These are phyloP conservation scores for Drosophila antonietae DNA, from an alignment of 2,888 invertebrate species.

Conservation along the genomic window DNA sequence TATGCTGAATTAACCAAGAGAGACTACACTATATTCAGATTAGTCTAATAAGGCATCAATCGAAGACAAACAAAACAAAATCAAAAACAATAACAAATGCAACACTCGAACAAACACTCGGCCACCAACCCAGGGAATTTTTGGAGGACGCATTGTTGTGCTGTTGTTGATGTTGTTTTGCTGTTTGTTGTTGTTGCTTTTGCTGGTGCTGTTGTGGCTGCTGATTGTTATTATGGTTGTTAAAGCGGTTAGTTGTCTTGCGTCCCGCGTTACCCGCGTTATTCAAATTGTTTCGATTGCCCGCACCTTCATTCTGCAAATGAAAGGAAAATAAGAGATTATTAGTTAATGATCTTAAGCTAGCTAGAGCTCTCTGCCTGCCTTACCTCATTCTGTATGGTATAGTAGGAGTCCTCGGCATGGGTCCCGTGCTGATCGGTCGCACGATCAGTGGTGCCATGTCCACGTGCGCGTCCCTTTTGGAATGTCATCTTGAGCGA, in stretches of 20 bases:
- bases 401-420: slow-evolving; percentile 87
- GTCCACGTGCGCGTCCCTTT: slow-evolving; percentile 88
- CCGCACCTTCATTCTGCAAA: slow-evolving; percentile 86
- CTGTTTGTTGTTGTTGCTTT: slow-evolving; percentile 28
- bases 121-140: slow-evolving; percentile 84
- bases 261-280: slow-evolving; percentile 85
- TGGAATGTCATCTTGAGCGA: slow-evolving; percentile 92
- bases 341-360: neutral
- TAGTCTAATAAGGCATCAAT: neutral
- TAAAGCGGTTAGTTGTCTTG: slow-evolving; percentile 89
- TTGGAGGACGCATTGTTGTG: slow-evolving; percentile 28
- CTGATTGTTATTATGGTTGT: slow-evolving; percentile 86
- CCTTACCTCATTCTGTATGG: slow-evolving; percentile 89
- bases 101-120: slow-evolving; percentile 24
- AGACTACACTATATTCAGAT: neutral
- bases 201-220: slow-evolving; percentile 25
- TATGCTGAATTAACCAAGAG: too few species aligned
- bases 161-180: slow-evolving; percentile 29
- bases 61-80: slow-evolving; percentile 16
- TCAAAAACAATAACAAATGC: slow-evolving; percentile 16
- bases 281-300: slow-evolving; percentile 57
- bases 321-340: slow-evolving; percentile 60
- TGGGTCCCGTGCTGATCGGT: slow-evolving; percentile 77
- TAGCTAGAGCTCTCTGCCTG: neutral
- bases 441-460: slow-evolving; percentile 83